Evolutionary conservation across 2,113 vertebrate species (phyloP).

Genomic region (Aegotheles bennettii): DNA sequence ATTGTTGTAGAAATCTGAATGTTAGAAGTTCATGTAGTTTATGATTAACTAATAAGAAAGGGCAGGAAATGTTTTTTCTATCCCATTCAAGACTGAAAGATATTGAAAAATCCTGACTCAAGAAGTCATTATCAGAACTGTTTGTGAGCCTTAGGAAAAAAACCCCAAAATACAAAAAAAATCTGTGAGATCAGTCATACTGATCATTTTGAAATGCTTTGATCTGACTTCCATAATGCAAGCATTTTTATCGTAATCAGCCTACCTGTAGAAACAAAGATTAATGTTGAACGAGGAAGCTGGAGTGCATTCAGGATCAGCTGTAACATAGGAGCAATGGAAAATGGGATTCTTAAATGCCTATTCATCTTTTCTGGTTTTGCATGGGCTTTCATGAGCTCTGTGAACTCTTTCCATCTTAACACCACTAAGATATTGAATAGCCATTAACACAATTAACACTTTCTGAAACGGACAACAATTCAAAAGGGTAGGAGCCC

Average conservation of each 20-base stretch:
- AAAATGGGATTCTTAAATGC: neutral
- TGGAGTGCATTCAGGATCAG: neutral
- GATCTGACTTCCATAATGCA: neutral
- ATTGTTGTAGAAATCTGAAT: neutral
- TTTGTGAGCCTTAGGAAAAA: neutral
- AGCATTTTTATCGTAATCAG: neutral
- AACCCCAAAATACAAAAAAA: too few relatives aligned
- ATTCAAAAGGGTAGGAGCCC: neutral
- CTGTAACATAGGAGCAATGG: neutral
- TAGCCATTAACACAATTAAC: neutral
- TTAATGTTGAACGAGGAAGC: neutral
- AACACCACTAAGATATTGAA: neutral
- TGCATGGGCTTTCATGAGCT: neutral
- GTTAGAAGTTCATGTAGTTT: neutral
- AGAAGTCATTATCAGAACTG: neutral
- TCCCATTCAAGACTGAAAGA: neutral
- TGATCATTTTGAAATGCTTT: neutral
- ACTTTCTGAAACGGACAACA: fast-evolving
- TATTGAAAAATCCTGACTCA: neutral
- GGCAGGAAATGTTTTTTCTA: neutral
- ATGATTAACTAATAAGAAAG: neutral
- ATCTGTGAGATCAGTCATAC: neutral
- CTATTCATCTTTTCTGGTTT: neutral
- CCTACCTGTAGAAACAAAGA: neutral
- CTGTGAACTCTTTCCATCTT: neutral